phyloP scores from a whole-genome alignment of 2,888 invertebrate species.

The Ptilodon capucinus region DNA sequence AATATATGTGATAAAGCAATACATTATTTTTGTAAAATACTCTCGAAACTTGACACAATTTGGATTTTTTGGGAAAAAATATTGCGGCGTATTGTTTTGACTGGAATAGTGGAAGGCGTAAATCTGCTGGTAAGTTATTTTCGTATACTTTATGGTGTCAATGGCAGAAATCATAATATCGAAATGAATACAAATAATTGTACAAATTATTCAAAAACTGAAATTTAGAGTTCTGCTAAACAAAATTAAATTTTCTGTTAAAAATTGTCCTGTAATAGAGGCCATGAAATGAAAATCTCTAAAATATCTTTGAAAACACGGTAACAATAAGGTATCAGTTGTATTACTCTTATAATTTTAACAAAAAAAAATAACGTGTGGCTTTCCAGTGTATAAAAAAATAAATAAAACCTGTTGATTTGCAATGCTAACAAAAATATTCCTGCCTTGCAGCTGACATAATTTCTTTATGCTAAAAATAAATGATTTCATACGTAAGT shows the following conservation, averaged over 20 bases:
- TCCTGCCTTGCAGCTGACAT: background rate
- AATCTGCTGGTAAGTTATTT: background rate
- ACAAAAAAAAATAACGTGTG: background rate
- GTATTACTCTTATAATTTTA: no score
- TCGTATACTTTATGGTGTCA: background rate
- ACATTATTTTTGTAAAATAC: background rate
- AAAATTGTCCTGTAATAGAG: no score
- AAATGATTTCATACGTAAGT: no score
- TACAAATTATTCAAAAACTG: no score
- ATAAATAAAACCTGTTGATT: background rate
- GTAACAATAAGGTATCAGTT: no score
- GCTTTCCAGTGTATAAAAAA: background rate
- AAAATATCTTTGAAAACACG: no score
- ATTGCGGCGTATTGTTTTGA: background rate
- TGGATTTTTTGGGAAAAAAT: background rate
- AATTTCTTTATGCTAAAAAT: background rate
- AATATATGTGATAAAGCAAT: slow-evolving; percentile 36
- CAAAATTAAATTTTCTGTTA: no score
- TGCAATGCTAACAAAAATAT: background rate
- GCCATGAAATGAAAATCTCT: no score
- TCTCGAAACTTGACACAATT: background rate
- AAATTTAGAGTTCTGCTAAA: no score
- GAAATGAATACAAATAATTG: background rate
- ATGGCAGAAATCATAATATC: background rate
- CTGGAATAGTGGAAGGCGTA: background rate